phyloP scores from a whole-genome alignment of 2,888 invertebrate genomes.

The Dynastes grantii region DNA sequence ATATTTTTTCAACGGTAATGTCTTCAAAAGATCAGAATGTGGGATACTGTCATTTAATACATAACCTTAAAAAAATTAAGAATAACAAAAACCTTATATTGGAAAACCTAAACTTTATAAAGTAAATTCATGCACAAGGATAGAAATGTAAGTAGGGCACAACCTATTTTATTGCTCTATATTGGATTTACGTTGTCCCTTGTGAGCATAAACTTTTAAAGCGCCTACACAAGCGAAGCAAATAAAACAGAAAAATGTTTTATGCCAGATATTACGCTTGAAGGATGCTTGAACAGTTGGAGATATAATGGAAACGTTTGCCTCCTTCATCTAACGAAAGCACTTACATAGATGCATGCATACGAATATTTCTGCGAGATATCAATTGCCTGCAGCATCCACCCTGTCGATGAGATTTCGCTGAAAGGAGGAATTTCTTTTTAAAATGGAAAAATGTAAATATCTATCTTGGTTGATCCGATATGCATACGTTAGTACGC shows the following conservation, averaged over 20 bases:
- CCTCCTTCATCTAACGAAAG: constrained; percentile 3
- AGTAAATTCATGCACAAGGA: neutral
- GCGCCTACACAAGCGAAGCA: constrained; percentile 11
- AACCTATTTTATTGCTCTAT: constrained; percentile 6
- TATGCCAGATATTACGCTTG: constrained; percentile 2
- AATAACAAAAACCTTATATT: neutral
- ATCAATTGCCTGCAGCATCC: constrained; percentile 20
- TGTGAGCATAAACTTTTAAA: constrained; percentile 6
- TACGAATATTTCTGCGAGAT: neutral
- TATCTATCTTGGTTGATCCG: constrained; percentile 20
- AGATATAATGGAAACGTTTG: constrained; percentile 9
- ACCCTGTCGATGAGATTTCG: neutral
- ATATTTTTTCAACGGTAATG: too few species aligned
- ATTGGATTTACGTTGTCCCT: constrained; percentile 6
- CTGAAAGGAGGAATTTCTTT: constrained; percentile 18
- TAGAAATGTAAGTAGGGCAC: neutral
- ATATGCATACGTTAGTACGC: constrained; percentile 7
- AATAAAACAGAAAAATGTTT: constrained; percentile 26
- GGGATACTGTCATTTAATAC: too few species aligned
- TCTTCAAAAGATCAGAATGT: too few species aligned
- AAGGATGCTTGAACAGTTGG: constrained; percentile 39
- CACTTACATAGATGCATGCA: constrained; percentile 12
- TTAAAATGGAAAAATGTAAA: constrained; percentile 36
- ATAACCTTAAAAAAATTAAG: too few species aligned
- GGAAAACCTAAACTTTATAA: neutral